These are phyloP conservation scores for Masticophis lateralis DNA, from an alignment of 2,797 vertebrate species.

Conservation along the genomic window DNA sequence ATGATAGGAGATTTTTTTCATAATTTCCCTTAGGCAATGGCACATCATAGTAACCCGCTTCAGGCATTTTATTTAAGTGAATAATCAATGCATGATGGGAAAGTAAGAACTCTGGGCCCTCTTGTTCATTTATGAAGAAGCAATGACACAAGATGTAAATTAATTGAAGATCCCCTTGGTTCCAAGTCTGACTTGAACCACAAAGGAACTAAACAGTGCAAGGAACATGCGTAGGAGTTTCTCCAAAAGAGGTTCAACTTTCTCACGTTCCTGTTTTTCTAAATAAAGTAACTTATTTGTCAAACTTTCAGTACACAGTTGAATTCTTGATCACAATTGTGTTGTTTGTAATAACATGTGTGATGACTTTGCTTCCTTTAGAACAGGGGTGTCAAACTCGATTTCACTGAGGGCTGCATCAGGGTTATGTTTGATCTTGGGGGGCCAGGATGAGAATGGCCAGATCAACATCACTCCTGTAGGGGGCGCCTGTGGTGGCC, in stretches of 20 bases:
- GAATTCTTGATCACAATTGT: not conserved
- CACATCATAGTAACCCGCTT: not conserved
- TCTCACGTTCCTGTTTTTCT: not conserved
- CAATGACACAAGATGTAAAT: not conserved
- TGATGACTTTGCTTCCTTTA: not conserved
- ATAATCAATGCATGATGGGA: not conserved
- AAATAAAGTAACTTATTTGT: not conserved
- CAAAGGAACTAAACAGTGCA: not conserved
- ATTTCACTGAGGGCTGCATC: too few species aligned
- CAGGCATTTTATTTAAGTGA: not conserved
- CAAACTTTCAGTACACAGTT: not conserved
- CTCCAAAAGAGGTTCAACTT: not conserved
- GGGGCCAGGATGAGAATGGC: too few species aligned
- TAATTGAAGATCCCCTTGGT: not conserved
- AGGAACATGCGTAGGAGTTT: not conserved
- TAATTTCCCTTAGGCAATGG: not conserved
- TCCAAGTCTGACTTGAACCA: not conserved
- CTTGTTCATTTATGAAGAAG: not conserved
- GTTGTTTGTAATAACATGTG: not conserved
- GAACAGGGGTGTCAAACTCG: too few species aligned
- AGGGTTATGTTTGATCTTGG: too few species aligned
- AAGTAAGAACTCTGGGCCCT: not conserved
- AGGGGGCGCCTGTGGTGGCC: too few species aligned
- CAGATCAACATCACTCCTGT: too few species aligned
- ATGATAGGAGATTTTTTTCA: not conserved